Evolutionary conservation across 2,113 vertebrate genomes (phyloP), one percentile per base, ranked within the genome.

Genomic region (Phyllopteryx taeniolatus): DNA sequence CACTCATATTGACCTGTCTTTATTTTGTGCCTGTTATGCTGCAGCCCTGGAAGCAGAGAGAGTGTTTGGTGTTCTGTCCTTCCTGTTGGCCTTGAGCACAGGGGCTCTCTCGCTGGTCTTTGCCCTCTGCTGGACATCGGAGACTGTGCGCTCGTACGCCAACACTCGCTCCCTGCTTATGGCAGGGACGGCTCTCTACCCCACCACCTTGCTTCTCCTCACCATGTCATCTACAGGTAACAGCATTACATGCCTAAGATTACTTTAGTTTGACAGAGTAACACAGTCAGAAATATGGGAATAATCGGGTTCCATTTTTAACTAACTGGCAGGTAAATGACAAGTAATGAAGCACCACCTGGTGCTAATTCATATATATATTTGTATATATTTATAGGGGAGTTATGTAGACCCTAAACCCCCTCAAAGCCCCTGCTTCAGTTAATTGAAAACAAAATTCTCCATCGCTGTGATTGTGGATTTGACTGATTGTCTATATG

Each of bases 101-200:
- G 86, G 79, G 1, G 85, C 84, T 27, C 83, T 93, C 60, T 93
- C 92, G 35, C 83, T 94, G 72, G 76, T 93, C 64, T 91, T 94
- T 54, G 87, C 92, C 76, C 86, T 92, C 86, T 94, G 92, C 85
- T 93, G 92, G 93, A 92, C 87, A 3, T 87, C 88, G 0, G 42
- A 79, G 68, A 93, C 92, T 0, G 85, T 90, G 82, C 90, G 63
- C 31, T 91, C 93, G 68, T 93, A 93, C 82, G 90, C 91, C 62
- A 92, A 93, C 90, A 91, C 88, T 0, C 86, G 88, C 35, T 84
- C 92, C 7, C 87, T 92, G 59, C 86, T 92, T 67, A 91, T 92
- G 86, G 86, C 83, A 22, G 88, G 90, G 8, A 89, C 91, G 74
- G 86, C 86, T 0, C 89, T 93, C 14, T 90, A 91, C 75, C 93